A percentile compares a stretch with the other conserved stretches of the same genome.
phyloP scores from a whole-genome alignment of 2,888 invertebrate genomes.

The Eupithecia tripunctaria region DNA sequence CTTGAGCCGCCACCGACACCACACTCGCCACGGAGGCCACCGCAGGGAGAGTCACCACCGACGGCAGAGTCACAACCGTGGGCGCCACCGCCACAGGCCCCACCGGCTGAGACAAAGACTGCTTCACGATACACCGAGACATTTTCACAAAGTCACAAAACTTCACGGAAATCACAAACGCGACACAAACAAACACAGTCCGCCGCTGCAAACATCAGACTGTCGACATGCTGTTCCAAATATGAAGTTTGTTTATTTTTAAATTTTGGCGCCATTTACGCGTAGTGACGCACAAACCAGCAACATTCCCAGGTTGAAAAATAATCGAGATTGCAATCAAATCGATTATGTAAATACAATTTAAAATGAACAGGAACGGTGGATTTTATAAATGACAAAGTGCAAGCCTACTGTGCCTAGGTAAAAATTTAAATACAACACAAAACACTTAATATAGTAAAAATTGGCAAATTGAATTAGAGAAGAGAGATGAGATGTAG shows the following conservation, averaged over 20 bases:
- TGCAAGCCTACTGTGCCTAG: neutral
- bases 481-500: slow-evolving; percentile 17
- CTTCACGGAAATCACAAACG: slow-evolving; percentile 56
- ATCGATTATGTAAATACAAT: neutral
- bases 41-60: slow-evolving; percentile 27
- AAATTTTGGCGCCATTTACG: slow-evolving; percentile 81
- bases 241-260: slow-evolving; percentile 82
- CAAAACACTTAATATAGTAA: neutral
- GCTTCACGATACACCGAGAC: slow-evolving; percentile 82
- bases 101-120: slow-evolving; percentile 69
- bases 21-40: slow-evolving; percentile 51
- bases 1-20: slow-evolving; percentile 48
- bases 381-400: neutral
- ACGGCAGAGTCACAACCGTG: slow-evolving; percentile 39
- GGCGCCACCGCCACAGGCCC: slow-evolving; percentile 47
- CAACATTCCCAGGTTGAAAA: slow-evolving; percentile 54
- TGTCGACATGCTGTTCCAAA: slow-evolving; percentile 79
- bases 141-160: slow-evolving; percentile 50
- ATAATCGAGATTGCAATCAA: slow-evolving; percentile 44
- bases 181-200: slow-evolving; percentile 49
- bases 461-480: slow-evolving; percentile 8
- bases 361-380: neutral
- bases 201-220: slow-evolving; percentile 78
- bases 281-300: slow-evolving; percentile 68
- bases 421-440: neutral